phyloP scores from a whole-genome alignment of 2,888 invertebrate genomes.

The Blastobasis adustella region DNA sequence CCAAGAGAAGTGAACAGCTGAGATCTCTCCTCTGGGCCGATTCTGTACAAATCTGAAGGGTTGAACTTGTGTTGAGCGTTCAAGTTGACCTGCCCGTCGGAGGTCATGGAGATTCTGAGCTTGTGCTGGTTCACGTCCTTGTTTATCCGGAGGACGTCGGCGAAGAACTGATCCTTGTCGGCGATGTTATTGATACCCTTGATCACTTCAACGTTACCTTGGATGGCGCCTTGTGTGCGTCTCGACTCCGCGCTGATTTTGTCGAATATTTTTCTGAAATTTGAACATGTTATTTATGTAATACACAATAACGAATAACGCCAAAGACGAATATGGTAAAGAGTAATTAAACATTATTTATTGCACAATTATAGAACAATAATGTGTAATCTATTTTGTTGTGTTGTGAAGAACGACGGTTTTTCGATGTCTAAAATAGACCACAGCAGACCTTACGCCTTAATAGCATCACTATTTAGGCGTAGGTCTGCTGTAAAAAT shows the following conservation, averaged over 20 bases:
- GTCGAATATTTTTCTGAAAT: conserved; percentile 72
- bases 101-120: conserved; percentile 60
- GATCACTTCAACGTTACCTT: conserved; percentile 74
- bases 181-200: conserved; percentile 63
- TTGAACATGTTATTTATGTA: too few relatives aligned
- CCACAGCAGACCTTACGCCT: too few relatives aligned
- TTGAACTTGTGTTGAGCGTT: conserved; percentile 58
- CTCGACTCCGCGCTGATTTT: conserved; percentile 73
- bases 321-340: too few relatives aligned
- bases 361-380: too few relatives aligned
- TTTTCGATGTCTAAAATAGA: too few relatives aligned
- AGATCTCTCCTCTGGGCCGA: conserved; percentile 43
- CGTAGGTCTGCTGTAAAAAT: too few relatives aligned
- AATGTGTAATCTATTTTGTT: too few relatives aligned
- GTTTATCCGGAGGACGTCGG: conserved; percentile 67
- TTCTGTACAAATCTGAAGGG: conserved; percentile 45
- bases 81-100: conserved; percentile 59
- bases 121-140: conserved; percentile 69
- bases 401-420: too few relatives aligned
- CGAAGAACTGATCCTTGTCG: conserved; percentile 73
- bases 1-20: conserved; percentile 50
- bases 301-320: not conserved
- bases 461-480: too few relatives aligned
- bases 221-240: conserved; percentile 54
- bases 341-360: too few relatives aligned